Conservation (phyloP, 2,797 vertebrate species). For the Myotis pilosus region DNA sequence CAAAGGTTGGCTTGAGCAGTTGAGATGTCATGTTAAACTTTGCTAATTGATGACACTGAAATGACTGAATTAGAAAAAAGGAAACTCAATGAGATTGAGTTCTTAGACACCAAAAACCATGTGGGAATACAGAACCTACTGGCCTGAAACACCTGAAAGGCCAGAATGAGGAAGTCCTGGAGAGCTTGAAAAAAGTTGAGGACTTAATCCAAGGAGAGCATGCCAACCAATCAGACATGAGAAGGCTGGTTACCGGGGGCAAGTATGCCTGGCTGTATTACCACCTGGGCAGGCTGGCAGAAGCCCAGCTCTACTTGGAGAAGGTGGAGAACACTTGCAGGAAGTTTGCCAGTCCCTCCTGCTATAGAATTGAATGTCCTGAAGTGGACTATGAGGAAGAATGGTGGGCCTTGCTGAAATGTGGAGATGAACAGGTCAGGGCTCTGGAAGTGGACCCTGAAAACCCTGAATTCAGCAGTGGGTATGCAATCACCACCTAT, state of each 20-base stretch:
- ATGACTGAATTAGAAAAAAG: constrained; percentile 79
- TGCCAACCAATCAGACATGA: constrained; percentile 63
- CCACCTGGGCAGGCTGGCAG: constrained; percentile 74
- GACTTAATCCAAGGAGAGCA: constrained; percentile 47
- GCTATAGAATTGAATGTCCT: constrained; percentile 71
- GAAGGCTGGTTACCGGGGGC: constrained; percentile 85
- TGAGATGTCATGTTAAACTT: constrained; percentile 88
- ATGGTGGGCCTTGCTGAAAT: constrained; percentile 86
- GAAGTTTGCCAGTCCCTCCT: constrained; percentile 30
- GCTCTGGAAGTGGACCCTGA: constrained; percentile 80
- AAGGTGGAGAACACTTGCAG: constrained; percentile 79
- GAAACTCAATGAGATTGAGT: constrained; percentile 72
- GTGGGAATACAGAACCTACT: constrained; percentile 76
- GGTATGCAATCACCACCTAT: constrained; percentile 82
- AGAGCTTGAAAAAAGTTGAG: constrained; percentile 81
- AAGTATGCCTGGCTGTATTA: constrained; percentile 87
- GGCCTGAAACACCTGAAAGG: constrained; percentile 81
- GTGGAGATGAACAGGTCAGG: constrained; percentile 78
- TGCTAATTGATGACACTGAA: constrained; percentile 76
- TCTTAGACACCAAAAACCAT: neutral
- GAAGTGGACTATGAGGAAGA: constrained; percentile 85
- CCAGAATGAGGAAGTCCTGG: constrained; percentile 80
- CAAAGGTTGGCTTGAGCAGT: constrained; percentile 68
- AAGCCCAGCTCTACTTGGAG: constrained; percentile 81
- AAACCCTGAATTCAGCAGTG: constrained; percentile 80